Conservation (phyloP, 2,113 vertebrate genomes). For the Bufo gargarizans region DNA sequence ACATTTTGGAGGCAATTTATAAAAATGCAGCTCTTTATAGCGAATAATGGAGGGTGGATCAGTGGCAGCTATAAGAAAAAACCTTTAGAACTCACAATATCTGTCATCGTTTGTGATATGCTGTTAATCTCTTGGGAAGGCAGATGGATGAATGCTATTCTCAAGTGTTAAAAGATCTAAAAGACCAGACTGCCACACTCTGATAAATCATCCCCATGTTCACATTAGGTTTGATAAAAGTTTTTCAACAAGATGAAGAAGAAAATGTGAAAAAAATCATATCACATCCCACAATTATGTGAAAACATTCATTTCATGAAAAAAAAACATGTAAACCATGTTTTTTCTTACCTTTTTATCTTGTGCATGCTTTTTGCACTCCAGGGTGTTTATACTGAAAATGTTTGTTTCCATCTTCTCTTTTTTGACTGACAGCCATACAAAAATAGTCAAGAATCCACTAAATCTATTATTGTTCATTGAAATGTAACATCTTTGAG, state of each 20-base stretch:
- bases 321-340: constrained; percentile 58
- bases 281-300: constrained; percentile 56
- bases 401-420: constrained; percentile 48
- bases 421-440: constrained; percentile 57
- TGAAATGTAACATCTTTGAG: neutral
- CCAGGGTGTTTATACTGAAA: constrained; percentile 55
- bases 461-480: neutral
- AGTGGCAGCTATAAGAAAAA: constrained; percentile 62
- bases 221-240: constrained; percentile 66
- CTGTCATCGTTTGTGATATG: constrained; percentile 65
- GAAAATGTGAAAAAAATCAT: constrained; percentile 61
- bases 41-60: constrained; percentile 57
- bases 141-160: constrained; percentile 61
- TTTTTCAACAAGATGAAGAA: constrained; percentile 62
- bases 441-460: constrained; percentile 47
- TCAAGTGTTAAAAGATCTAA: constrained; percentile 63
- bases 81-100: constrained; percentile 66
- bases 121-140: constrained; percentile 63
- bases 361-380: constrained; percentile 55
- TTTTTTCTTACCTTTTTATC: constrained; percentile 50
- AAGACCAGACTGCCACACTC: constrained; percentile 64
- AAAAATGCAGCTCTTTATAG: constrained; percentile 58
- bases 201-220: constrained; percentile 72
- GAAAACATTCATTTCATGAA: constrained; percentile 61
- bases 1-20: constrained; percentile 60